Conservation (phyloP, 1,140 invertebrate genomes). For the Pseudachorutes palmiensis region DNA sequence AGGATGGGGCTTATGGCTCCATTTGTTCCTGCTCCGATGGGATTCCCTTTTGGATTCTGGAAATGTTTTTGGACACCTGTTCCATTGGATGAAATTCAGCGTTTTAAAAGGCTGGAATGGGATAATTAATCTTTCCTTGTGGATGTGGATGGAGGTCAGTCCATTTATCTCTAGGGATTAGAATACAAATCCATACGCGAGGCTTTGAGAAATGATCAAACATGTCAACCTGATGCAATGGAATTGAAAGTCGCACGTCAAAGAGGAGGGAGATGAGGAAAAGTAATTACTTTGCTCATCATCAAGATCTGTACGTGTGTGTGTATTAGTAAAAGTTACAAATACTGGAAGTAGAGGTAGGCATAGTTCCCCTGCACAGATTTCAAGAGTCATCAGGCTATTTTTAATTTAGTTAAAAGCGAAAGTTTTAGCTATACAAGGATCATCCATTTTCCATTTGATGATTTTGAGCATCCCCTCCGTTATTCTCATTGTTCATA, state of each 20-base stretch:
- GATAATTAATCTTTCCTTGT: too few species aligned
- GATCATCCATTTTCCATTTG: not conserved
- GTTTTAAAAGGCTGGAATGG: not conserved
- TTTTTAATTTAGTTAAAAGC: not conserved
- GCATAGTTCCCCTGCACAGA: not conserved
- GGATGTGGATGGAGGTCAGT: not conserved
- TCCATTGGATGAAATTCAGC: not conserved
- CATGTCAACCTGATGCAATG: not conserved
- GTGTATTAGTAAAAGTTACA: not conserved
- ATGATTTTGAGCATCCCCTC: not conserved
- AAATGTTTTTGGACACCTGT: too few species aligned
- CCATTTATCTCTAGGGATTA: not conserved
- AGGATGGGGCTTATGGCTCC: too few species aligned
- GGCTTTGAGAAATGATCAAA: not conserved
- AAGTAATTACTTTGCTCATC: not conserved
- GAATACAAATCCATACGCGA: not conserved
- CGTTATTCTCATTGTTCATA: not conserved
- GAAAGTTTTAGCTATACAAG: not conserved
- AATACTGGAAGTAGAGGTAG: not conserved
- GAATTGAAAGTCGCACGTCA: not conserved
- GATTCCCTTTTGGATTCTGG: too few species aligned
- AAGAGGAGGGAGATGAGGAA: not conserved
- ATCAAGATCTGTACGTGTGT: too few species aligned
- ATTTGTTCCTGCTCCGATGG: too few species aligned
- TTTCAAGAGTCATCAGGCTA: not conserved